Evolutionary conservation across 1,140 invertebrate species (phyloP).

Genomic region (Drosophila setifemur): DNA sequence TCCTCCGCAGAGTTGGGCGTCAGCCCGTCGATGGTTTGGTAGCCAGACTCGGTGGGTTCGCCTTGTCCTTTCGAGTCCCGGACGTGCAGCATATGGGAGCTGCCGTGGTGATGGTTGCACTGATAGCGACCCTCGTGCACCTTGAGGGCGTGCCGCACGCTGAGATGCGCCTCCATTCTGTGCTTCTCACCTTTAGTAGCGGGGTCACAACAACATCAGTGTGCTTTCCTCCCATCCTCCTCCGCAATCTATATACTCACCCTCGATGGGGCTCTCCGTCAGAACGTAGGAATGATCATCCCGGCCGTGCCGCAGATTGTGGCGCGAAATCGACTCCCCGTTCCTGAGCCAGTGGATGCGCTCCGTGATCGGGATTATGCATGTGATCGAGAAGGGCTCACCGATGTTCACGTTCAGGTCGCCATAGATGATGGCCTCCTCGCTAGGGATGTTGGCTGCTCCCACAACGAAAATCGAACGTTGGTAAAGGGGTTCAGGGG

Average conservation of each 20-base stretch:
- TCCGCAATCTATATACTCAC: slow-evolving; percentile 71
- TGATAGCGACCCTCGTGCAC: slow-evolving; percentile 80
- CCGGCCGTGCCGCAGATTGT: slow-evolving; percentile 77
- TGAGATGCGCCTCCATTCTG: slow-evolving; percentile 77
- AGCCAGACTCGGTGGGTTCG: slow-evolving; percentile 67
- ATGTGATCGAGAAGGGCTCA: slow-evolving; percentile 75
- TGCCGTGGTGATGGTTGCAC: slow-evolving; percentile 64
- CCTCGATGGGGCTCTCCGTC: slow-evolving; percentile 65
- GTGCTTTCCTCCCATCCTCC: not conserved
- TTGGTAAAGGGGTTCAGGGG: slow-evolving; percentile 18
- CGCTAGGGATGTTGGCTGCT: slow-evolving; percentile 37
- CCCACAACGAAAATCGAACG: slow-evolving; percentile 18
- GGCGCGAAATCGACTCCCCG: slow-evolving; percentile 69
- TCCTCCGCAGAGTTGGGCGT: slow-evolving; percentile 69
- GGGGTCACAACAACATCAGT: not conserved
- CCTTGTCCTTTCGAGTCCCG: slow-evolving; percentile 18
- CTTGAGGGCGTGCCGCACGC: slow-evolving; percentile 70
- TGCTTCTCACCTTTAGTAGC: slow-evolving; percentile 71
- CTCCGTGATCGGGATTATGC: slow-evolving; percentile 75
- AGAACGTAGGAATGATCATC: slow-evolving; percentile 74
- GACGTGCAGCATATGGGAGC: slow-evolving; percentile 61
- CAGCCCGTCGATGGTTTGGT: slow-evolving; percentile 73
- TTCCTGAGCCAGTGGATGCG: slow-evolving; percentile 77
- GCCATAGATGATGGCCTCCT: slow-evolving; percentile 66
- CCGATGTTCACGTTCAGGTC: slow-evolving; percentile 72